A percentile compares a stretch with the other conserved stretches of the same genome.
These are phyloP conservation scores for Elachura formosa DNA, from an alignment of 2,113 vertebrate genomes.

Conservation along the genomic window DNA sequence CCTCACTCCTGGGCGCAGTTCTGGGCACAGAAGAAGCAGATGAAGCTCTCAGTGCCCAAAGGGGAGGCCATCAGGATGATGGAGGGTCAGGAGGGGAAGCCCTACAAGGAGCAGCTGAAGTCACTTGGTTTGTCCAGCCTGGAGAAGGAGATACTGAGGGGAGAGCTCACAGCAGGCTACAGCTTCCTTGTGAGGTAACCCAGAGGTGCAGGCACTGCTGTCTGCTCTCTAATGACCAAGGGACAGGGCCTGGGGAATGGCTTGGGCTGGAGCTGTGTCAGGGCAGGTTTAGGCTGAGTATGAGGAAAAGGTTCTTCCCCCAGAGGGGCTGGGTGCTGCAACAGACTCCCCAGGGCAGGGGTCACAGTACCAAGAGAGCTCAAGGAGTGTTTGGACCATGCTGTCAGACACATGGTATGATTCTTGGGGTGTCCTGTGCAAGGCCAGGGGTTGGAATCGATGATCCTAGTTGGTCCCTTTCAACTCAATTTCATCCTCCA, in stretches of 20 bases:
- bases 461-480: neutral
- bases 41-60: neutral
- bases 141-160: neutral
- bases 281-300: neutral
- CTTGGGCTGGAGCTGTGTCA: neutral
- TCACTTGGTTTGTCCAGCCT: neutral
- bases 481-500: neutral
- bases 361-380: neutral
- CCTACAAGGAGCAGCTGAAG: neutral
- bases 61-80: neutral
- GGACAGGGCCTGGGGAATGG: neutral
- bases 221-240: neutral
- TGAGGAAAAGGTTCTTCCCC: neutral
- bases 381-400: neutral
- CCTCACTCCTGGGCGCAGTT: neutral
- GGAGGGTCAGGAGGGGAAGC: neutral
- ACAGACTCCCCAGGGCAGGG: neutral
- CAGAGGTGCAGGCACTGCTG: neutral
- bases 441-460: neutral
- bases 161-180: no score
- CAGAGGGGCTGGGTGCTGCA: fast-evolving
- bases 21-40: neutral
- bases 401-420: neutral
- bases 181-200: neutral
- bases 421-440: neutral